Evolutionary conservation across 2,888 invertebrate species (phyloP).

Genomic region (Carterocephalus palaemon): DNA sequence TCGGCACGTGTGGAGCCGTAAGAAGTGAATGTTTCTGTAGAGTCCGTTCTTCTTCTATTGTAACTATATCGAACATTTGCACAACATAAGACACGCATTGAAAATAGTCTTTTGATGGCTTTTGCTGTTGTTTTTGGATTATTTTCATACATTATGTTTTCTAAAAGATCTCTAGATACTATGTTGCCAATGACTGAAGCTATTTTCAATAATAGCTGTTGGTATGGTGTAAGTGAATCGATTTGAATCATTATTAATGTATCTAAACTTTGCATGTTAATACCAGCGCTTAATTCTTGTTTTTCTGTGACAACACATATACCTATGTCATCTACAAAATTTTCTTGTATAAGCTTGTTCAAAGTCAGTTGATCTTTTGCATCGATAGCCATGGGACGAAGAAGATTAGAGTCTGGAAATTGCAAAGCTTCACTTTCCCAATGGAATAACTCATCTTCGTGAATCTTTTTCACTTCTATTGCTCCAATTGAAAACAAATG

Average conservation of each 20-base stretch:
- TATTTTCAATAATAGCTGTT: conserved; percentile 80
- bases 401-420: conserved; percentile 51
- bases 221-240: conserved; percentile 78
- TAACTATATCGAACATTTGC: conserved; percentile 53
- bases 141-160: conserved; percentile 76
- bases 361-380: conserved; percentile 48
- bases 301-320: conserved; percentile 59
- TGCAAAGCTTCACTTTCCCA: conserved; percentile 51
- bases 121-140: conserved; percentile 63
- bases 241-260: conserved; percentile 75
- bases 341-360: conserved; percentile 47
- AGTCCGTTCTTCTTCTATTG: conserved; percentile 34
- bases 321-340: conserved; percentile 44
- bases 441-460: conserved; percentile 43
- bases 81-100: conserved; percentile 76
- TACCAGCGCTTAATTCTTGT: conserved; percentile 55
- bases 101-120: conserved; percentile 77
- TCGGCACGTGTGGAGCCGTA: conserved; percentile 33
- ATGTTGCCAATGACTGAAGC: conserved; percentile 78
- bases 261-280: conserved; percentile 64
- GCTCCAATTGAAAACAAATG: conserved; percentile 72
- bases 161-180: conserved; percentile 73
- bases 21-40: conserved; percentile 33
- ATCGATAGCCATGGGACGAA: conserved; percentile 59
- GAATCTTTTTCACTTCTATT: conserved; percentile 54